A percentile compares a stretch with the other conserved stretches of the same genome.
Conservation (phyloP, 2,797 vertebrate genomes). For the Apodemus agrarius region DNA sequence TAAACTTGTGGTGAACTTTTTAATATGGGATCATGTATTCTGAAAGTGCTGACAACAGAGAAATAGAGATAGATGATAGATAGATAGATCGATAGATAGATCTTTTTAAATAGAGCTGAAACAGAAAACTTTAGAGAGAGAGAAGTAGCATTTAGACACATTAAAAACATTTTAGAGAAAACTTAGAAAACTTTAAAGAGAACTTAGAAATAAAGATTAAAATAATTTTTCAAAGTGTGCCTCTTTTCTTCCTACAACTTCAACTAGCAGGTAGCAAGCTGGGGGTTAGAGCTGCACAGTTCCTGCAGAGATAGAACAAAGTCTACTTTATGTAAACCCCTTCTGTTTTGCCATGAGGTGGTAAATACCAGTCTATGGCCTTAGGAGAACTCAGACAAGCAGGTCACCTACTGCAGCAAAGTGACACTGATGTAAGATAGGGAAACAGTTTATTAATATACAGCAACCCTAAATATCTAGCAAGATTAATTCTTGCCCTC, state of each 20-base stretch:
- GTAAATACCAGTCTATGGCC: neutral
- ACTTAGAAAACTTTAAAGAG: neutral
- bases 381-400: neutral
- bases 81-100: too few species aligned
- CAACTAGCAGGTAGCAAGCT: neutral
- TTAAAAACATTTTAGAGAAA: neutral
- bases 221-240: neutral
- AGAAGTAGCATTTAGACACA: neutral
- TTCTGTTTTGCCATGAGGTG: neutral
- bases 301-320: neutral
- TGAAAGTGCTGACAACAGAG: too few species aligned
- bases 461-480: neutral
- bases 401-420: neutral
- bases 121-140: too few species aligned
- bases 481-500: neutral
- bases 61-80: too few species aligned
- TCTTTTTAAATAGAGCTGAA: neutral
- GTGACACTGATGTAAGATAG: neutral
- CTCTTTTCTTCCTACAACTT: neutral
- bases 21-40: neutral
- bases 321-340: too few species aligned
- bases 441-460: neutral
- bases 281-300: neutral
- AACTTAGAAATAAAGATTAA: neutral
- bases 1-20: neutral